phyloP scores from a whole-genome alignment of 2,113 vertebrate species.

The Gallinago jamesoni region DNA sequence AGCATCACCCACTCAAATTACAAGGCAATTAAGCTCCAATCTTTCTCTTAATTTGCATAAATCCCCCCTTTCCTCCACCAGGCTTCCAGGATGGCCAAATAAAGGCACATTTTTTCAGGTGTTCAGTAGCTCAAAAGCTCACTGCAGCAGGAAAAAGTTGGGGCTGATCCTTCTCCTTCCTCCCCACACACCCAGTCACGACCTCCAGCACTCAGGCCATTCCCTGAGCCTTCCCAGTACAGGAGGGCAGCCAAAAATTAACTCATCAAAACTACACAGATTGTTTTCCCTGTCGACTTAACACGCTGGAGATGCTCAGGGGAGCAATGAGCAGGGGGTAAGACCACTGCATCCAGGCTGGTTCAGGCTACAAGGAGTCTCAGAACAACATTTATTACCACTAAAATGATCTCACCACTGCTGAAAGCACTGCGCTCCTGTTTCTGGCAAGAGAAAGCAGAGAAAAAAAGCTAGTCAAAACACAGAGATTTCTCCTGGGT shows the following conservation, averaged over 20 bases:
- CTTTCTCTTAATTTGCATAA: not conserved
- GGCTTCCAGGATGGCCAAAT: not conserved
- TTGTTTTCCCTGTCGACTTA: not conserved
- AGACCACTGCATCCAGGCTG: not conserved
- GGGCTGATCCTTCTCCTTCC: not conserved
- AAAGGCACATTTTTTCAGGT: not conserved
- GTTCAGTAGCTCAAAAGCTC: not conserved
- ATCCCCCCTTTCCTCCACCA: not conserved
- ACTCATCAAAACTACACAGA: no score
- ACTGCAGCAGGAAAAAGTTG: not conserved
- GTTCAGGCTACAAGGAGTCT: not conserved
- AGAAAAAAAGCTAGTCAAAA: not conserved
- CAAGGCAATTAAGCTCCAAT: not conserved
- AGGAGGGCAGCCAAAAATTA: not conserved
- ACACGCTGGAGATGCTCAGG: not conserved
- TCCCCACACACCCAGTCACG: not conserved
- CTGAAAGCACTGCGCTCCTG: not conserved
- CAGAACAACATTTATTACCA: accelerated
- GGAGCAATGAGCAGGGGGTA: not conserved
- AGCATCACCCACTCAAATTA: not conserved
- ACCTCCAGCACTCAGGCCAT: not conserved
- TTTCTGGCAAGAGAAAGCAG: not conserved
- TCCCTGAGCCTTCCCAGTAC: not conserved
- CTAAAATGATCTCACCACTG: accelerated
- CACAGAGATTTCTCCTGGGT: not conserved